Percentiles rank a stretch among this genome's conserved stretches.
phyloP scores from a whole-genome alignment of 1,140 invertebrate genomes.

The Drosophila chauvacae region DNA sequence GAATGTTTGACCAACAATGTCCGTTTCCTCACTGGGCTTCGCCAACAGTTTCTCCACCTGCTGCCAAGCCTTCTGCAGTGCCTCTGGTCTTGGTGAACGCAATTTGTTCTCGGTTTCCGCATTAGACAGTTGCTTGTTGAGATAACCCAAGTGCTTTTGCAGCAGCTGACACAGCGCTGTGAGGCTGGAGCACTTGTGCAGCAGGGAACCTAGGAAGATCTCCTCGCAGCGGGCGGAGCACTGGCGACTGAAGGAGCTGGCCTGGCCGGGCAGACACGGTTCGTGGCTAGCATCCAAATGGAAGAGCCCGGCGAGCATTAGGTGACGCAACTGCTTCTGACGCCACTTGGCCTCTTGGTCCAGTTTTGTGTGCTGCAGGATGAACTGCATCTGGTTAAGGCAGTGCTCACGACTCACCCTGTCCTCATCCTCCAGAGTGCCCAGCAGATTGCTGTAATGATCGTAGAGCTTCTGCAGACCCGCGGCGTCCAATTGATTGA shows the following conservation, averaged over 20 bases:
- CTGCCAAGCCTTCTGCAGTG: constrained; percentile 26
- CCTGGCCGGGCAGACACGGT: constrained; percentile 12
- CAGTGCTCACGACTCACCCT: constrained; percentile 19
- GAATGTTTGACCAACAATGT: constrained; percentile 27
- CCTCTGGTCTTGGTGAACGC: constrained; percentile 12
- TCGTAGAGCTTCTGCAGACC: constrained; percentile 28
- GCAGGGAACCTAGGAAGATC: constrained; percentile 34
- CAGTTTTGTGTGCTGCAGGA: constrained; percentile 28
- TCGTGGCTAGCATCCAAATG: constrained; percentile 28
- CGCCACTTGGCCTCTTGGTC: constrained; percentile 25
- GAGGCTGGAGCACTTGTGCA: constrained; percentile 31
- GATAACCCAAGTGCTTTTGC: constrained; percentile 1
- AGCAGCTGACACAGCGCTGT: constrained; percentile 6
- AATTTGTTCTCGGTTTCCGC: constrained; percentile 13
- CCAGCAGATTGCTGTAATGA: constrained; percentile 21
- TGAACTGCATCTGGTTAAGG: constrained; percentile 50
- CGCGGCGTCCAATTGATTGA: constrained; percentile 4
- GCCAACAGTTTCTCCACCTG: constrained; percentile 30
- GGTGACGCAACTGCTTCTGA: constrained; percentile 4
- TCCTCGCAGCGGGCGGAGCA: constrained; percentile 47
- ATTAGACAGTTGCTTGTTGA: not conserved
- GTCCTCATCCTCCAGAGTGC: constrained; percentile 3
- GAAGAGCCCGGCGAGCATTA: constrained; percentile 30
- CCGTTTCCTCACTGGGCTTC: not conserved
- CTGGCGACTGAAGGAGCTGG: constrained; percentile 48